Evolutionary conservation across 2,888 invertebrate species (phyloP), one percentile per base, ranked within the genome.

Genomic region (Ennomos quercinarius): DNA sequence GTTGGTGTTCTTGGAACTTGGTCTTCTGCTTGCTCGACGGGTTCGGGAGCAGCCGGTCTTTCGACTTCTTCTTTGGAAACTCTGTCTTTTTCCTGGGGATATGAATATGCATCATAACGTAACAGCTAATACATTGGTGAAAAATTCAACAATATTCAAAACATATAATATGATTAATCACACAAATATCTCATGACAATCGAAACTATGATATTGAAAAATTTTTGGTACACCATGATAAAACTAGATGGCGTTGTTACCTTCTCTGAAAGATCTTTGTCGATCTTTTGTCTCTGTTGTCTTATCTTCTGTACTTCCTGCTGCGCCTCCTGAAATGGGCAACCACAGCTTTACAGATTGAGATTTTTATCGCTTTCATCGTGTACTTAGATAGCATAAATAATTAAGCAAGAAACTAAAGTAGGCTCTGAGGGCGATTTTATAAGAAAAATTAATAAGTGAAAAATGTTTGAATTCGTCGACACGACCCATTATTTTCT

Each of bases 281-380:
- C 92, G 0, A 77, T 72, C 55, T 86, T 73, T 49, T 87, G 80
- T 40, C 92, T 79, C 61, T 91, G 88, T 51, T 91, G 84, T 9
- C 92, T 77, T 74, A 92, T 94, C 84, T 76, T 94, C 78, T 91
- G 89, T 0, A 92, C 92, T 0, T 89, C 89, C 38, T 91, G 87
- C 35, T 71, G 82, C 57, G 94, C 94, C 73, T 96, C 96, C 85
- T 90, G 68, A 42, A 54, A 35, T 35, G n/a, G 9, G 43, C 9
- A 37, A 8, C 17, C 27, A 27, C 12, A 17, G 10, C 10, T 17
- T 27, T 17, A 43, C 12, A 1, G 4, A 4, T 41, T n/a, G 4
- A 12, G 17, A 13, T 13, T 42, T 42, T 17, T 5, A 10, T 9
- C 10, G n/a, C n/a, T n/a, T n/a, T n/a, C n/a, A n/a, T n/a, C n/a